Conservation (phyloP, 1,140 invertebrate species). For the Mycetomoellerius zeteki region DNA sequence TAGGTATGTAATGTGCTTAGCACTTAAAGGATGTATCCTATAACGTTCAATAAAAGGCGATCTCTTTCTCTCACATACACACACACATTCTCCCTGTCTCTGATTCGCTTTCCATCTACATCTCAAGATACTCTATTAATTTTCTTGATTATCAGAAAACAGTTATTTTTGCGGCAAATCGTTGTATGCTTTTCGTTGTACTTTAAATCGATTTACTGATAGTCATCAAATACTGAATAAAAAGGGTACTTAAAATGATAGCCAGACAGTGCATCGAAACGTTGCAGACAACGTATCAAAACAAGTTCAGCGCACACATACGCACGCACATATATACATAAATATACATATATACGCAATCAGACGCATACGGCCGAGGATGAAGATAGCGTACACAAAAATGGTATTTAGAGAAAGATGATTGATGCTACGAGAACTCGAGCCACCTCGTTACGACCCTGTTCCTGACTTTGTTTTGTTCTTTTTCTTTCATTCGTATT, state of each 20-base stretch:
- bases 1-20: too few relatives aligned
- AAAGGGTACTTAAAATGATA: slow-evolving; percentile 4
- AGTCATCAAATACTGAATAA: slow-evolving; percentile 1
- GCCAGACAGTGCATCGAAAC: background rate
- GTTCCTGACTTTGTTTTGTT: slow-evolving; percentile 35
- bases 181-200: background rate
- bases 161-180: slow-evolving; percentile 5
- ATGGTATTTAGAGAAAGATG: slow-evolving; percentile 69
- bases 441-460: slow-evolving; percentile 64
- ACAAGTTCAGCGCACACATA: slow-evolving; percentile 23
- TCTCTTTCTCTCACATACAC: too few relatives aligned
- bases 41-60: too few relatives aligned
- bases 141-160: background rate
- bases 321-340: background rate
- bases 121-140: slow-evolving; percentile 1
- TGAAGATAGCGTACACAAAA: slow-evolving; percentile 71
- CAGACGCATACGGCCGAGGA: slow-evolving; percentile 7
- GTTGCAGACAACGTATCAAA: slow-evolving; percentile 32
- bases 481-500: slow-evolving; percentile 35
- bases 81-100: background rate
- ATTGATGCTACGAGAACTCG: slow-evolving; percentile 67
- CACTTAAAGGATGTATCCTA: too few relatives aligned
- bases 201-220: slow-evolving; percentile 6
- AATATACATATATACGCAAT: background rate
- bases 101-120: background rate